phyloP scores from a whole-genome alignment of 2,797 vertebrate genomes.

The Myiotriccus ornatus region DNA sequence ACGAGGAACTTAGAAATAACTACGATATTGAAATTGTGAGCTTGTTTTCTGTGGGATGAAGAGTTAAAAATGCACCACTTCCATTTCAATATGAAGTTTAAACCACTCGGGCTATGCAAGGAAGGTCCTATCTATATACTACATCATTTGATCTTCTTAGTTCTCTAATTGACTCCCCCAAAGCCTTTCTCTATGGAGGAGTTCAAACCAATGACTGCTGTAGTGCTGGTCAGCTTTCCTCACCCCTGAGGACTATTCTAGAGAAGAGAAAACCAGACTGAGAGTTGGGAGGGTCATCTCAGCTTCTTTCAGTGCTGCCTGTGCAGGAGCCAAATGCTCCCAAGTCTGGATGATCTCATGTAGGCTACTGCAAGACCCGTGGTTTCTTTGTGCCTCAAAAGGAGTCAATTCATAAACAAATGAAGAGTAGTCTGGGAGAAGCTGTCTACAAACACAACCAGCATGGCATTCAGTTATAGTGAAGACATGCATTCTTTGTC shows the following conservation, averaged over 20 bases:
- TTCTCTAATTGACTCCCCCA: background rate
- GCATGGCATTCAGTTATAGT: accelerated
- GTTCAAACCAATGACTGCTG: background rate
- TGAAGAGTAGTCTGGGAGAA: background rate
- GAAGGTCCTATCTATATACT: background rate
- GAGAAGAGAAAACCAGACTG: background rate
- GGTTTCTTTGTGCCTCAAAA: background rate
- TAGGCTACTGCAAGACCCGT: background rate
- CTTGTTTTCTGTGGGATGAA: background rate
- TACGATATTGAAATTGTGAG: background rate
- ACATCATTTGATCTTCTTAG: background rate
- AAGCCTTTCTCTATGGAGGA: background rate
- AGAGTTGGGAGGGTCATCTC: background rate
- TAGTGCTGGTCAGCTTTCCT: background rate
- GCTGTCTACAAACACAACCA: background rate
- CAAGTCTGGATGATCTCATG: background rate
- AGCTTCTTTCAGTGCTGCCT: background rate
- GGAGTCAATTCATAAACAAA: background rate
- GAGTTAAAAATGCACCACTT: background rate
- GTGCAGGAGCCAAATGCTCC: background rate
- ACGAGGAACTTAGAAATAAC: background rate
- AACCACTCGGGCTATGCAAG: background rate
- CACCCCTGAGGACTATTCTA: background rate
- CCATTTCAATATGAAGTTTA: background rate
- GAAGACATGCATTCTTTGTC: background rate